A percentile compares a stretch with the other conserved stretches of the same genome.
Evolutionary conservation across 37 sponge, comb jelly and placozoan genomes (phyloP).

Genomic region (Beroe forskalii): DNA sequence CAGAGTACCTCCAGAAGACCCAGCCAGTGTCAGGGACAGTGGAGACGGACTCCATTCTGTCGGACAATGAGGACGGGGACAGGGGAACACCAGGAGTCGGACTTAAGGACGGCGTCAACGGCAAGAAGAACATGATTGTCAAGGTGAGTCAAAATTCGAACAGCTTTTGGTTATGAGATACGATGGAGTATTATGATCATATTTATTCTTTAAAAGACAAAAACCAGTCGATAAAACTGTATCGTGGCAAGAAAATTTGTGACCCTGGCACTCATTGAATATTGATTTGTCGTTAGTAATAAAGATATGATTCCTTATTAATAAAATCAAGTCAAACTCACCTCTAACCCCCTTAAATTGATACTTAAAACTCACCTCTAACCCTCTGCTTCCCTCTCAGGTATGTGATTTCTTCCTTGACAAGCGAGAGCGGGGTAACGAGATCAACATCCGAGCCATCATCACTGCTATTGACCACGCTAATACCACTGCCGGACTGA

Average conservation of each 20-base stretch:
- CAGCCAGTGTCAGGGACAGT: neutral
- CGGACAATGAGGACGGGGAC: neutral
- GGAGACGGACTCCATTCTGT: constrained; percentile 26
- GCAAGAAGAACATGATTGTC: constrained; percentile 39
- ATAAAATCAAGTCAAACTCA: too few species aligned
- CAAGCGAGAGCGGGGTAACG: constrained; percentile 30
- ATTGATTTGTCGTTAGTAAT: too few species aligned
- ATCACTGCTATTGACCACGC: constrained; percentile 37
- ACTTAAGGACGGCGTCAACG: neutral
- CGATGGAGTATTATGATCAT: too few species aligned
- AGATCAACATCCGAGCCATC: constrained; percentile 51
- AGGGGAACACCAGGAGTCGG: neutral
- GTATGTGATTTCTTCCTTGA: constrained; percentile 46
- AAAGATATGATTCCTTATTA: too few species aligned
- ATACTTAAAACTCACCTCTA: too few species aligned
- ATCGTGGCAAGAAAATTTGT: too few species aligned
- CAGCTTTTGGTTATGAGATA: too few species aligned
- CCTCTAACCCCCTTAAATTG: too few species aligned
- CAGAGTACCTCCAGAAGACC: constrained; percentile 57
- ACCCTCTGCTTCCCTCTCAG: neutral
- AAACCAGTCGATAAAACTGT: too few species aligned
- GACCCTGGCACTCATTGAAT: too few species aligned
- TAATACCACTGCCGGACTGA: constrained; percentile 18
- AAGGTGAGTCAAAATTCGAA: too few species aligned
- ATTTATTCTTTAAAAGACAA: too few species aligned